Percentiles rank a stretch among this genome's conserved stretches.
Evolutionary conservation across 2,888 invertebrate genomes (phyloP).

Genomic region (Epirrhoe alternata): DNA sequence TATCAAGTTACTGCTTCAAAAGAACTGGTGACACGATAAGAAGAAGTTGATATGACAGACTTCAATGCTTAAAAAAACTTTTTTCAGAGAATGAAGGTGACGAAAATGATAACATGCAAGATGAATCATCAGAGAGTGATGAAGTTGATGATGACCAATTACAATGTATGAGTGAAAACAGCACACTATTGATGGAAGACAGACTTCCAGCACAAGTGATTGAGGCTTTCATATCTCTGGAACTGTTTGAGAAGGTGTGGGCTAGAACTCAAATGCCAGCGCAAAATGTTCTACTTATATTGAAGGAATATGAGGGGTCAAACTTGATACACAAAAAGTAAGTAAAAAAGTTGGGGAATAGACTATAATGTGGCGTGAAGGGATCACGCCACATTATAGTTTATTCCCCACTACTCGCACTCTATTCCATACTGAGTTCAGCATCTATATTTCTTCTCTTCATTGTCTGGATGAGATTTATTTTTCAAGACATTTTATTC

Average conservation of each 20-base stretch:
- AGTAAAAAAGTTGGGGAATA: slow-evolving; percentile 29
- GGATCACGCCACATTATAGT: no score
- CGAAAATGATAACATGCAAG: slow-evolving; percentile 49
- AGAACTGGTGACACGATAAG: no score
- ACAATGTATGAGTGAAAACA: slow-evolving; percentile 59
- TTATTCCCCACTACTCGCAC: no score
- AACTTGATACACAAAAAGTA: slow-evolving; percentile 80
- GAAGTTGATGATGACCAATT: slow-evolving; percentile 73
- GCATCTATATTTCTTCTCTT: no score
- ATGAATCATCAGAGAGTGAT: slow-evolving; percentile 72
- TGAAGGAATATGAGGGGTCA: slow-evolving; percentile 81
- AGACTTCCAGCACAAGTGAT: slow-evolving; percentile 84
- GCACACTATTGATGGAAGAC: slow-evolving; percentile 68
- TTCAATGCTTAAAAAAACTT: no score
- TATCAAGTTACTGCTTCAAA: no score
- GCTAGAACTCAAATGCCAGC: slow-evolving; percentile 81
- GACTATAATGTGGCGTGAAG: no score
- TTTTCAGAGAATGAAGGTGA: slow-evolving; percentile 64
- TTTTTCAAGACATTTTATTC: neutral
- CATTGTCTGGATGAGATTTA: neutral
- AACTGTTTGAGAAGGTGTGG: slow-evolving; percentile 86
- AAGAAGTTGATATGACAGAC: no score
- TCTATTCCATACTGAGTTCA: no score
- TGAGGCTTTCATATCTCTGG: slow-evolving; percentile 85
- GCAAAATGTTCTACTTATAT: slow-evolving; percentile 81